phyloP scores from a whole-genome alignment of 2,888 invertebrate genomes.

The Lasioglossum malachurum region DNA sequence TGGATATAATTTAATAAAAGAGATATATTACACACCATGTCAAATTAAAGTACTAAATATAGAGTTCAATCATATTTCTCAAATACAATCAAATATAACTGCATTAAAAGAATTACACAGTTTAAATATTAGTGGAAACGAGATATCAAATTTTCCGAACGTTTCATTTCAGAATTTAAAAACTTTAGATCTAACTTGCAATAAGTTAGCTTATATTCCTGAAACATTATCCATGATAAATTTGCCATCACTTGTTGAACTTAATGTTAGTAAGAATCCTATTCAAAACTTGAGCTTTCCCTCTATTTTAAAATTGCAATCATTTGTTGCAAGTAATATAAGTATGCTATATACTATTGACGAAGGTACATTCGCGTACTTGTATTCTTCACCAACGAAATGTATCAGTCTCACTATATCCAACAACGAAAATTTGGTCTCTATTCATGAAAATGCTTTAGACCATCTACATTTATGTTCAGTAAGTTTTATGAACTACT shows the following conservation, averaged over 20 bases:
- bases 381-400: conserved; percentile 74
- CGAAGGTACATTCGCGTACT: conserved; percentile 86
- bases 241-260: conserved; percentile 85
- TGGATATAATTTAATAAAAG: conserved; percentile 72
- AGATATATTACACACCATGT: conserved; percentile 59
- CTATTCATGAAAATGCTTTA: conserved; percentile 81
- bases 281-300: conserved; percentile 85
- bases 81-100: conserved; percentile 53
- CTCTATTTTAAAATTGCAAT: conserved; percentile 85
- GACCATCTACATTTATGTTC: conserved; percentile 86
- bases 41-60: conserved; percentile 69
- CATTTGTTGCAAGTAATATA: conserved; percentile 83
- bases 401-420: conserved; percentile 86
- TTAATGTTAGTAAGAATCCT: conserved; percentile 87
- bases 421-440: conserved; percentile 84
- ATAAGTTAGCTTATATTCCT: conserved; percentile 85
- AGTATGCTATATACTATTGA: conserved; percentile 70
- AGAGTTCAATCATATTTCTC: conserved; percentile 72
- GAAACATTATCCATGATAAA: conserved; percentile 84
- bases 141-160: conserved; percentile 85
- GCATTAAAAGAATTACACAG: conserved; percentile 60
- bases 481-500: conserved; percentile 83
- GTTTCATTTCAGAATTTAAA: conserved; percentile 84
- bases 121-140: conserved; percentile 78
- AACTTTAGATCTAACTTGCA: conserved; percentile 86